These are phyloP conservation scores for Halcyon chelicuti DNA, from an alignment of 2,797 vertebrate species.

Conservation along the genomic window DNA sequence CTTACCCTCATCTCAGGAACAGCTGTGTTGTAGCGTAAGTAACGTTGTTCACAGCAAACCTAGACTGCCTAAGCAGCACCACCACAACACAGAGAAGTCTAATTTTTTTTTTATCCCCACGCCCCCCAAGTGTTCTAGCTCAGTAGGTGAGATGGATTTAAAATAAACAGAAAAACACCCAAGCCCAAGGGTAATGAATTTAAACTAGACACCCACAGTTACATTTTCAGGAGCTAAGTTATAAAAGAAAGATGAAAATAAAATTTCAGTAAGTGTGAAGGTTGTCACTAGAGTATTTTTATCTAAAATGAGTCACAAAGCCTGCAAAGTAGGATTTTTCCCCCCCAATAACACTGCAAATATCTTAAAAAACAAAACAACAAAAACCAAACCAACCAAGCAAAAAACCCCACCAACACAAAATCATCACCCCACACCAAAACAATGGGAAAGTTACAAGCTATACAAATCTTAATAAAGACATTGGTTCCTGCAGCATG, in stretches of 20 bases:
- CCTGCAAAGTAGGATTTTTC: neutral
- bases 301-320: slow-evolving; percentile 55
- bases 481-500: neutral
- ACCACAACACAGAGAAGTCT: neutral
- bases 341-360: neutral
- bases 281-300: slow-evolving; percentile 56
- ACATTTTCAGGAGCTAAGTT: slow-evolving; percentile 30
- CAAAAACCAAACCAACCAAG: no score
- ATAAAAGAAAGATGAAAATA: slow-evolving; percentile 52
- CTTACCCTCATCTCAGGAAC: neutral
- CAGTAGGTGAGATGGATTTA: slow-evolving; percentile 15
- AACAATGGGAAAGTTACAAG: neutral
- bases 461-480: neutral
- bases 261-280: slow-evolving; percentile 29
- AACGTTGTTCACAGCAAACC: neutral
- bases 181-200: slow-evolving; percentile 5
- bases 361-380: neutral
- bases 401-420: neutral
- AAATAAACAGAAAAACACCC: slow-evolving; percentile 3
- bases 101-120: neutral
- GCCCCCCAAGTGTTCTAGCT: neutral
- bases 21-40: neutral
- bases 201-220: slow-evolving; percentile 43
- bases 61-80: neutral
- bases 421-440: neutral